Evolutionary conservation across 2,888 invertebrate genomes (phyloP).

Genomic region (Brachypterus glaber): DNA sequence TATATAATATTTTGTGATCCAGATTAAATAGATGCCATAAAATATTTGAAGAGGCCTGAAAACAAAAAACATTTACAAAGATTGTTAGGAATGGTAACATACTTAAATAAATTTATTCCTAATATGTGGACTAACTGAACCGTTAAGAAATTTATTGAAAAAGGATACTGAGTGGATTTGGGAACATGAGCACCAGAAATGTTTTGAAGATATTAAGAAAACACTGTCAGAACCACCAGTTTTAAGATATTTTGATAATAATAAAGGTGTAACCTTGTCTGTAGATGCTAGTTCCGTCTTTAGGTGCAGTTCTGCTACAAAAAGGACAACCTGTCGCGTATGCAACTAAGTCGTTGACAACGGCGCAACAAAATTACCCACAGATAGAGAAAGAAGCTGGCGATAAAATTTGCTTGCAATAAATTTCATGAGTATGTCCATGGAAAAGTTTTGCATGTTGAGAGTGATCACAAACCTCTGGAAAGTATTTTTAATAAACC

Average conservation of each 20-base stretch:
- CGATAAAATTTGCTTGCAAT: slow-evolving; percentile 21
- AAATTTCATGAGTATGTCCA: slow-evolving; percentile 23
- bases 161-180: not conserved
- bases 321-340: slow-evolving; percentile 23
- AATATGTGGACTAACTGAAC: not conserved
- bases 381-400: slow-evolving; percentile 25
- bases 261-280: slow-evolving; percentile 8
- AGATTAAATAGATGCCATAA: not conserved
- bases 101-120: not conserved
- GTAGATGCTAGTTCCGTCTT: slow-evolving; percentile 15
- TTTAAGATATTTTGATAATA: not conserved
- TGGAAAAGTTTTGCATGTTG: slow-evolving; percentile 18
- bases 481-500: slow-evolving; percentile 24
- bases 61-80: not conserved
- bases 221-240: not conserved
- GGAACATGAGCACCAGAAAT: not conserved
- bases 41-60: not conserved
- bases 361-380: slow-evolving; percentile 21
- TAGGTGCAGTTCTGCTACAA: slow-evolving; percentile 24
- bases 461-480: slow-evolving; percentile 26
- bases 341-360: slow-evolving; percentile 22
- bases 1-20: not conserved
- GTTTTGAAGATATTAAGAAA: not conserved
- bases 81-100: not conserved
- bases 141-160: not conserved